Conservation (phyloP, 2,888 invertebrate genomes). For the Heliconius erato region DNA sequence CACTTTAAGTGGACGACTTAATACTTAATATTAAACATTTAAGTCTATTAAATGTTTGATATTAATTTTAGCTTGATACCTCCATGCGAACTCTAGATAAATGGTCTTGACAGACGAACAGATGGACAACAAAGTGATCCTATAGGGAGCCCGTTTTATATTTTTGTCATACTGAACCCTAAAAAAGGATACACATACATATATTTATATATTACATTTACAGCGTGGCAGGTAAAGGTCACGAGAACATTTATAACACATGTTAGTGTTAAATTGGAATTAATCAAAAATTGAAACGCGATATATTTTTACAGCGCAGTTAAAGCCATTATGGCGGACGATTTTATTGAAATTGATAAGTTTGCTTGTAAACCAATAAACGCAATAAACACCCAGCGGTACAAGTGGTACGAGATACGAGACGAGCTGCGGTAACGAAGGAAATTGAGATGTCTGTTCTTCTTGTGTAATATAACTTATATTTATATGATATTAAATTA, state of each 20-base stretch:
- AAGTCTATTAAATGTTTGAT: too few species aligned
- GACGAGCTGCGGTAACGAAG: not conserved
- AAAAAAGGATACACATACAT: not conserved
- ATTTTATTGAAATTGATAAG: slow-evolving; percentile 63
- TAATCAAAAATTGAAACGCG: slow-evolving; percentile 38
- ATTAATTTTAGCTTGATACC: too few species aligned
- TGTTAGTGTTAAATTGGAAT: slow-evolving; percentile 37
- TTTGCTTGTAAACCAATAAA: slow-evolving; percentile 49
- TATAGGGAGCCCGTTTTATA: not conserved
- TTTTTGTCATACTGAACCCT: not conserved
- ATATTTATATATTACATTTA: not conserved
- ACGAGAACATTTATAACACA: not conserved
- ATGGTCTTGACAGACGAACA: too few species aligned
- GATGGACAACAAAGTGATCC: too few species aligned
- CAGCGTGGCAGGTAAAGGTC: slow-evolving; percentile 18
- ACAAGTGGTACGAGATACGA: too few species aligned
- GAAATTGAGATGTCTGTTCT: not conserved
- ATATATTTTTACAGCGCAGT: slow-evolving; percentile 40
- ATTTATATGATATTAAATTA: not conserved
- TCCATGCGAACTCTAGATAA: too few species aligned
- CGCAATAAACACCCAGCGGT: slow-evolving; percentile 46
- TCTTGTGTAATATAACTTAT: not conserved
- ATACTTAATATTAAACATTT: too few species aligned
- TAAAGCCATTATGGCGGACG: slow-evolving; percentile 41
- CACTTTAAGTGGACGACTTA: too few species aligned